Base-by-base conservation (phyloP, 2,113 vertebrate species). In the Dromiciops gliroides region DNA sequence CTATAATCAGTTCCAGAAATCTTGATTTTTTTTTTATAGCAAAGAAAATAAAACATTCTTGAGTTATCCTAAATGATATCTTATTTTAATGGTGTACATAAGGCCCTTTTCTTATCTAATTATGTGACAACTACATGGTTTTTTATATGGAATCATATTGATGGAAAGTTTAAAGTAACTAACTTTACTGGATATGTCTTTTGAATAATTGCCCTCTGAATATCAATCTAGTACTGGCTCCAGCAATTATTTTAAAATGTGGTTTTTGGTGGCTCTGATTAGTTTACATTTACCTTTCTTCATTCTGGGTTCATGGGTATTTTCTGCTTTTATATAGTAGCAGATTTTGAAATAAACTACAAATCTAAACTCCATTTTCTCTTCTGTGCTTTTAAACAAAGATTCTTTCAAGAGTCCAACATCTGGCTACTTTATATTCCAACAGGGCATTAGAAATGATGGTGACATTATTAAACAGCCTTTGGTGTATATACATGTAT, bases 11-110 rank as follows among this genome's bases (percentile, higher is more conserved):
- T 95, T 95, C 95, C 93, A 12, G 94, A 96, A 96, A 95, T 95
- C 92, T 97, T 53, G 92, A 92, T 95, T 96, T 91, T 95, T 96
- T 91, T 95, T 89, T 92, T 96, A 95, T 51, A 75, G 89, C 47
- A 47, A 50, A 93, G 95, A 93, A 96, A 96, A 93, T 95, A 56
- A 48, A 97, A 91, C 48, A 52, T 90, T 91, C 92, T 92, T 75
- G 56, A 96, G 89, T 28, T 67, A 1, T 97, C 94, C 51, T 91
- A 47, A 56, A 53, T 94, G 51, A 47, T 96, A 93, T 96, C 7
- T 94, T 91, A 96, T 89, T 92, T 96, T 94, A 96, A 94, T 95
- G 96, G 91, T 52, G 52, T 96, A 92, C 91, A 96, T 91, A 91
- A 94, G 50, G 49, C 91, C 96, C 89, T 97, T 47, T 92, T 94